phyloP scores from a whole-genome alignment of 1,140 invertebrate species.

The Papilio dardanus region DNA sequence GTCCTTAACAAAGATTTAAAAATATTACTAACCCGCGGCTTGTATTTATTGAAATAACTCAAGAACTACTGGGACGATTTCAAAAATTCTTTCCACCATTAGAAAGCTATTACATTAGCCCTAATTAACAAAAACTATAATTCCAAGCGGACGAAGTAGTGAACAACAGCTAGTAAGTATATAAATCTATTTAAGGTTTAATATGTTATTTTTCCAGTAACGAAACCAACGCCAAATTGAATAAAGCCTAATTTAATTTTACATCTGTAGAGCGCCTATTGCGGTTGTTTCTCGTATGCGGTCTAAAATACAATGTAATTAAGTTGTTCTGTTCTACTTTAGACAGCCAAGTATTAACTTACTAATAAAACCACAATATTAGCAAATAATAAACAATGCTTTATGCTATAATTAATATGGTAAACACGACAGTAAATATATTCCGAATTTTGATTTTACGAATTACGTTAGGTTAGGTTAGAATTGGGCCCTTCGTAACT shows the following conservation, averaged over 20 bases:
- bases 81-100: too few species aligned
- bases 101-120: too few species aligned
- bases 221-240: not conserved
- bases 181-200: not conserved
- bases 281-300: not conserved
- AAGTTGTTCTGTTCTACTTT: not conserved
- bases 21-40: too few species aligned
- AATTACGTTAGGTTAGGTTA: too few species aligned
- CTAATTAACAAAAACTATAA: too few species aligned
- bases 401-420: not conserved
- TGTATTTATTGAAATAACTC: too few species aligned
- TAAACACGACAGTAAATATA: too few species aligned
- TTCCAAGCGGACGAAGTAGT: not conserved
- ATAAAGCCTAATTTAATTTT: constrained; percentile 13
- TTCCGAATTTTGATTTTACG: too few species aligned
- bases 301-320: constrained; percentile 6
- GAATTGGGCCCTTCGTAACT: too few species aligned
- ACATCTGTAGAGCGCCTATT: constrained; percentile 13
- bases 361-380: constrained; percentile 14
- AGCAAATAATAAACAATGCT: not conserved
- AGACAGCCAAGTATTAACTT: not conserved
- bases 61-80: too few species aligned
- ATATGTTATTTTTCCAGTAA: not conserved
- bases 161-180: too few species aligned
- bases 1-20: too few species aligned